Evolutionary conservation across 2,797 vertebrate genomes (phyloP), one percentile per base, ranked within the genome.

Genomic region (Sarcophilus harrisii): DNA sequence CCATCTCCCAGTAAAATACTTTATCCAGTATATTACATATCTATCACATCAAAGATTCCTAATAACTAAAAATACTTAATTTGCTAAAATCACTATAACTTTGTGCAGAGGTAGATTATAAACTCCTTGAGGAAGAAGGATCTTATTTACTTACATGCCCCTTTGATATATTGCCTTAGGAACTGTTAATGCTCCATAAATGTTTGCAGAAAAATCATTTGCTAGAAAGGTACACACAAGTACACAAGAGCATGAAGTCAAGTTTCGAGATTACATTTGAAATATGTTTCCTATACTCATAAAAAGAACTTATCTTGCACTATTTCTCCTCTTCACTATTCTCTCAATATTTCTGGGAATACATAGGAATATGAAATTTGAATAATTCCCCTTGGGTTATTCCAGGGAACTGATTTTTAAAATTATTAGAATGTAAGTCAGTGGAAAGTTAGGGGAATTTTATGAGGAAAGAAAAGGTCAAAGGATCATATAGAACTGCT

Each of bases 321-420:
- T 13, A 91, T 90, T 57, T 96, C 57, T 97, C 58, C 91, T 91
- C 12, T 94, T 87, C 91, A 92, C 81, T 57, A 62, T 94, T 96
- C 24, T 95, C 92, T 90, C 90, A 21, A 87, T 94, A 95, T 94
- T 94, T 95, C 94, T 96, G 91, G 94, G 93, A 96, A 96, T 60
- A 94, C 59, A 95, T 3, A 59, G 52, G 90, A 93, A 95, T 66
- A n/a, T 90, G 93, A 96, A 94, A 97, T 96, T 93, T 95, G 58
- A 97, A 89, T 97, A 96, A 97, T 57, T 97, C 96, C 91, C 93
- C 93, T 54, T 92, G 89, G 94, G 94, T 96, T 97, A 55, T 92
- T 97, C 97, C 94, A 97, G 92, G 58, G 94, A 57, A 93, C 8
- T 90, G 28, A 98, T 58, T 90, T 57, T 14, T 18, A 96, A 97